Evolutionary conservation across 2,797 vertebrate genomes (phyloP), one percentile per base, ranked within the genome.

Genomic region (Sebastes nivosus): DNA sequence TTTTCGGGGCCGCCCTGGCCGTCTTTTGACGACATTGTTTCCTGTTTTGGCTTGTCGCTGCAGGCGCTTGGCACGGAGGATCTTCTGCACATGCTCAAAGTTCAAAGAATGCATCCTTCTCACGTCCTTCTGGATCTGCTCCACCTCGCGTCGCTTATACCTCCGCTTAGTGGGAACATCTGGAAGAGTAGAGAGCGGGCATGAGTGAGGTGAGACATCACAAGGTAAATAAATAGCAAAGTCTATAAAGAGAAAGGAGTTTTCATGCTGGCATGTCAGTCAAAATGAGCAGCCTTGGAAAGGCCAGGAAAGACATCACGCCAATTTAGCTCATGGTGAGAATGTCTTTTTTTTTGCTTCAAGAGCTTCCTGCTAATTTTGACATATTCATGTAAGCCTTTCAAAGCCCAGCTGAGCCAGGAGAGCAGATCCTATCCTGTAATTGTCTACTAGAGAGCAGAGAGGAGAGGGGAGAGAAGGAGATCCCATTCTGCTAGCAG

Each of bases 41-140:
- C 99, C 99, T 16, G 98, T 99, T 96, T 99, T 99, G 92, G 99
- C 97, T 96, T 99, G 98, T 95, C 99, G 97, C 96, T 99, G 99
- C 93, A 99, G 97, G 92, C 98, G 95, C 95, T 99, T 99, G 93
- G 98, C 98, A 94, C 98, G 98, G 77, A 99, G 96, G 93, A 99
- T 99, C 94, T 99, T 99, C 96, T 99, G 99, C 90, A 99, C 98
- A 0, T 99, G 98, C 93, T 99, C 98, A 93, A 99, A 96, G 93
- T 97, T 99, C 96, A 98, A 97, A 94, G 97, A 96, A 91, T 97
- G 98, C 96, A 98, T 98, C 93, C 97, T 98, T 81, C 96, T 96
- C 87, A 98, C 97, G 72, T 99, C 98, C 7, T 97, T 97, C 92
- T 99, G 97, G 94, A 99, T 98, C 85, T 97, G 97, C 92, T 99